A percentile compares a stretch with the other conserved stretches of the same genome.
Evolutionary conservation across 2,888 invertebrate genomes (phyloP).

Genomic region (Prostheceraeus crozeri): DNA sequence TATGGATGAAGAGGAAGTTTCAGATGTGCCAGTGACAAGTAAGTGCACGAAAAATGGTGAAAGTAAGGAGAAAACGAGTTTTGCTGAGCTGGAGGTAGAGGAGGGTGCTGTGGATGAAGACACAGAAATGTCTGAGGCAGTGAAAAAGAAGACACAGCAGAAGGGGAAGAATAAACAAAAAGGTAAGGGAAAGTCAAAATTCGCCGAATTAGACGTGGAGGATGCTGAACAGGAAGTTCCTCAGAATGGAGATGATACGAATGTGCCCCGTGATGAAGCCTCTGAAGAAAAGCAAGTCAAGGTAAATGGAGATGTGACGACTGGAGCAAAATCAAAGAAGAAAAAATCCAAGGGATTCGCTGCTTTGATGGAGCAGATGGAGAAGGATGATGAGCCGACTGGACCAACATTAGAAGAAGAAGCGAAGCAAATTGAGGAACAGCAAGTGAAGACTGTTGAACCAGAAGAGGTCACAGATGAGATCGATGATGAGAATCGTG

Average conservation of each 20-base stretch:
- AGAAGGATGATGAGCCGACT: neutral
- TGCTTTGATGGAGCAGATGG: constrained; percentile 1
- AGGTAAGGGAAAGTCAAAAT: constrained; percentile 38
- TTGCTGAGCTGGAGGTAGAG: neutral
- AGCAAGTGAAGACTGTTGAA: neutral
- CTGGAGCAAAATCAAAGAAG: constrained; percentile 39
- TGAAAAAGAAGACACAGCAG: constrained; percentile 5
- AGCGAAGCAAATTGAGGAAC: constrained; percentile 28
- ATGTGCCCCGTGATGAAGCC: neutral
- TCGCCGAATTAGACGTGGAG: neutral
- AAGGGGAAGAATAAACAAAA: constrained; percentile 24
- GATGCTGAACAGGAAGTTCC: neutral
- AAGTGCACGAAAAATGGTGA: constrained; percentile 20
- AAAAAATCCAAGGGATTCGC: constrained; percentile 21
- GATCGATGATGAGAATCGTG: constrained; percentile 35
- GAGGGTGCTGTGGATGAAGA: constrained; percentile 14
- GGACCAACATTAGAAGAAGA: constrained; percentile 28
- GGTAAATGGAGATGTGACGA: neutral
- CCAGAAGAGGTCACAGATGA: neutral
- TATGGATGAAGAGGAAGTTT: constrained; percentile 12
- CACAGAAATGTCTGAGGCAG: neutral
- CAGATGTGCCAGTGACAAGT: constrained; percentile 26
- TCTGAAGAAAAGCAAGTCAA: constrained; percentile 7
- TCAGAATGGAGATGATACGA: neutral
- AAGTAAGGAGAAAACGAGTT: constrained; percentile 31